Base-by-base conservation (phyloP, 1,140 invertebrate species). In the Papilio aristodemus region DNA sequence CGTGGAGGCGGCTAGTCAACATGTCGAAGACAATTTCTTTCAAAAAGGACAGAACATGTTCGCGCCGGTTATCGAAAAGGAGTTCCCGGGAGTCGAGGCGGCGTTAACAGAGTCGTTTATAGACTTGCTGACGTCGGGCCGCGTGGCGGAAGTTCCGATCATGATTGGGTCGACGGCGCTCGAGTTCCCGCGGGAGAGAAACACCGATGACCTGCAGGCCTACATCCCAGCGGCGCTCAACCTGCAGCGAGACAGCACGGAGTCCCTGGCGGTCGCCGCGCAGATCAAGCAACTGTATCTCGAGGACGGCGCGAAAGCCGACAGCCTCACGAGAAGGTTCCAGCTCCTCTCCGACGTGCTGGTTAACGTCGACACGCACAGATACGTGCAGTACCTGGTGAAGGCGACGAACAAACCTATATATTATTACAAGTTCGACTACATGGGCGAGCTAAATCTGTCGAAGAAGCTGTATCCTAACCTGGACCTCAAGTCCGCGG, bases 361-460 rank as follows among this genome's bases (percentile, higher is more conserved):
- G 0, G 71, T 91, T 22, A 85, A 85, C 25, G 58, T 88, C 0
- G 82, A 85, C 37, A 86, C 81, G 0, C 80, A 89, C 54, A 84
- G 86, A 80, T 83, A 87, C 36, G 74, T 87, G 0, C 80, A 87
- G 62, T 82, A 87, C 38, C 71, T 89, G n/a, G 68, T 85, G 0
- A 83, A 87, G 25, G 75, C 73, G 0, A 80, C 83, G n/a, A 89
- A 86, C 9, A 83, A 84, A 32, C 87, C 91, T 0, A 80, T 92
- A 17, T 92, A 91, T 57, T 89, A 83, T 19, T 92, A 92, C 71
- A 87, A 85, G 39, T 92, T 93, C 72, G 88, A 87, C 71, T 90
- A 91, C 59, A 78, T 90, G 7, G 90, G 90, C 0, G 85, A 87
- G 19, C 74, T 90, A 39, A 92, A 92, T 60, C 27, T 79, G 13